These are phyloP conservation scores for Psylliodes chrysocephalus DNA, from an alignment of 2,888 invertebrate species.

Conservation along the genomic window DNA sequence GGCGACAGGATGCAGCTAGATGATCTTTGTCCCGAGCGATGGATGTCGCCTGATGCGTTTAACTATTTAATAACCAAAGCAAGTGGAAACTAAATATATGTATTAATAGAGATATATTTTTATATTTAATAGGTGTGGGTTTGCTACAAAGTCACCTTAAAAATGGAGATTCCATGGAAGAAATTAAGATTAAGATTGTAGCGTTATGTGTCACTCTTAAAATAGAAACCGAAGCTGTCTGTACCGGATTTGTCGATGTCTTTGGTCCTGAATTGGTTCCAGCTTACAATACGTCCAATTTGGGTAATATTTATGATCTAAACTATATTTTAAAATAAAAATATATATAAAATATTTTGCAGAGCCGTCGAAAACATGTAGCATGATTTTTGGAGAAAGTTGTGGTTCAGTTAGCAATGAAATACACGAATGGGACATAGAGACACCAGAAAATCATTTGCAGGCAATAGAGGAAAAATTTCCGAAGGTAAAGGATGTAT, in stretches of 20 bases:
- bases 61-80: too few species aligned
- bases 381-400: slow-evolving; percentile 87
- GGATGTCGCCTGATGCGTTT: too few species aligned
- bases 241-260: slow-evolving; percentile 84
- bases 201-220: slow-evolving; percentile 86
- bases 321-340: background rate
- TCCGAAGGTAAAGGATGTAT: slow-evolving; percentile 72
- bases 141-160: slow-evolving; percentile 78
- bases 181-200: slow-evolving; percentile 82
- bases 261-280: slow-evolving; percentile 75
- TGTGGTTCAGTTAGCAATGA: slow-evolving; percentile 89
- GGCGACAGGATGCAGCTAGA: too few species aligned
- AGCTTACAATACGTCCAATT: slow-evolving; percentile 45
- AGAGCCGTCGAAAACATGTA: slow-evolving; percentile 88
- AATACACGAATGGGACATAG: slow-evolving; percentile 87
- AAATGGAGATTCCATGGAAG: slow-evolving; percentile 80
- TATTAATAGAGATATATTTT: too few species aligned
- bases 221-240: slow-evolving; percentile 85
- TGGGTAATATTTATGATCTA: slow-evolving; percentile 38
- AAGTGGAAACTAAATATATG: too few species aligned
- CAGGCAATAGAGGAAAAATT: slow-evolving; percentile 48
- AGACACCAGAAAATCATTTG: slow-evolving; percentile 80
- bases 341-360: slow-evolving; percentile 57
- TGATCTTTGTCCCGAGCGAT: too few species aligned
- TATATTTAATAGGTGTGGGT: slow-evolving; percentile 74